Percentiles rank a stretch among this genome's conserved stretches.
phyloP scores from a whole-genome alignment of 2,888 invertebrate genomes.

The Pelosia muscerda region DNA sequence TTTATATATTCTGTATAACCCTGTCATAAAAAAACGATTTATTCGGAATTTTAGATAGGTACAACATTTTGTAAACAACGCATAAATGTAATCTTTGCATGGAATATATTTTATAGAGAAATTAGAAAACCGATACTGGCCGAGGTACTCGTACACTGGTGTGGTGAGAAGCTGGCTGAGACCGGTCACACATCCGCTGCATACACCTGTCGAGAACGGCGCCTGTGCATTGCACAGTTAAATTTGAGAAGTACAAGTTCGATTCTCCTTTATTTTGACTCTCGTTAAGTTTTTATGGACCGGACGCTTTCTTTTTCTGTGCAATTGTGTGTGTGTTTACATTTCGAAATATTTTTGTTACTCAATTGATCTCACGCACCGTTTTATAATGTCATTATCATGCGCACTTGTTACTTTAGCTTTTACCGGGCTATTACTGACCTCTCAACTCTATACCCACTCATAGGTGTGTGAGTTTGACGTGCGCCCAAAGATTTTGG shows the following conservation, averaged over 20 bases:
- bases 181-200: constrained; percentile 66
- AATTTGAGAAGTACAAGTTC: constrained; percentile 25
- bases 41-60: background rate
- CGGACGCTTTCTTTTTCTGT: too few relatives aligned
- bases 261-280: background rate
- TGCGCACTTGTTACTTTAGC: too few relatives aligned
- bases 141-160: constrained; percentile 37
- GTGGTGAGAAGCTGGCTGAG: constrained; percentile 44
- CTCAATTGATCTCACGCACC: too few relatives aligned
- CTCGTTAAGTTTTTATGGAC: background rate
- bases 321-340: too few relatives aligned
- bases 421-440: background rate
- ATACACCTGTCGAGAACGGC: constrained; percentile 61
- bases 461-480: too few relatives aligned
- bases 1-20: background rate
- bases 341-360: too few relatives aligned
- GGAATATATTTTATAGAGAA: constrained; percentile 42
- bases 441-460: too few relatives aligned
- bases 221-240: constrained; percentile 44
- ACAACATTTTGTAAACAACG: background rate
- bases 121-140: constrained; percentile 48
- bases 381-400: too few relatives aligned
- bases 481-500: too few relatives aligned
- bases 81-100: constrained; percentile 4
- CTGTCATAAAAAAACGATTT: background rate